A percentile compares a stretch with the other conserved stretches of the same genome.
phyloP scores from a whole-genome alignment of 92 coral and sea anemone species.

The Palythoa grandiflora region DNA sequence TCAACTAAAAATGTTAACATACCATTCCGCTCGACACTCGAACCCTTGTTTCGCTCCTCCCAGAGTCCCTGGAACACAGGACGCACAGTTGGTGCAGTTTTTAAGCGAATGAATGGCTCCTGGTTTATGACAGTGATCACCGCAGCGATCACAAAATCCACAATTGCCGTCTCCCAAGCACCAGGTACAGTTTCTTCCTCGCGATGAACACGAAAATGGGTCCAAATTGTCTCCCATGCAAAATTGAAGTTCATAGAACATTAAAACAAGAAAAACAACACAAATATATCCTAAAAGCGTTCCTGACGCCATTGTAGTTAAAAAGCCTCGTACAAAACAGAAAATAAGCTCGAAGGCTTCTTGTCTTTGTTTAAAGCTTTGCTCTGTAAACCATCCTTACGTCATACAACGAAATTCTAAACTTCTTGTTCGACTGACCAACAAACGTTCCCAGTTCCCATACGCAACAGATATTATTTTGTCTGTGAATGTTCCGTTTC shows the following conservation, averaged over 20 bases:
- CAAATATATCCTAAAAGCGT: slow-evolving; percentile 1
- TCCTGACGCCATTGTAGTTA: slow-evolving; percentile 33
- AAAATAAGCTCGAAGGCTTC: not conserved
- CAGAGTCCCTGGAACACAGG: slow-evolving; percentile 94
- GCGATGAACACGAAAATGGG: slow-evolving; percentile 61
- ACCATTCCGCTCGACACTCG: slow-evolving; percentile 98
- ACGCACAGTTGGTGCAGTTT: slow-evolving; percentile 96
- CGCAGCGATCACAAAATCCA: slow-evolving; percentile 97
- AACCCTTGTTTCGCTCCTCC: slow-evolving; percentile 90
- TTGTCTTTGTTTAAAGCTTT: slow-evolving; percentile 32
- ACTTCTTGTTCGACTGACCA: not conserved
- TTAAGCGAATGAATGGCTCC: slow-evolving; percentile 86
- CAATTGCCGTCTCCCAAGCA: slow-evolving; percentile 98
- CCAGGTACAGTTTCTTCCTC: slow-evolving; percentile 96
- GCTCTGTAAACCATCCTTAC: slow-evolving; percentile 24
- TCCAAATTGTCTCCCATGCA: slow-evolving; percentile 46
- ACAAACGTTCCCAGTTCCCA: not conserved
- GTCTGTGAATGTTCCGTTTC: not conserved
- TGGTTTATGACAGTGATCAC: slow-evolving; percentile 94
- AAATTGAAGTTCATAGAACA: slow-evolving; percentile 22
- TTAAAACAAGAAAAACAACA: slow-evolving; percentile 1
- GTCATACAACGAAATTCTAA: slow-evolving; percentile 13
- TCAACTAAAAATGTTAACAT: slow-evolving; percentile 29
- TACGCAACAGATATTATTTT: not conserved
- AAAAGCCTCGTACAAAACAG: slow-evolving; percentile 13